phyloP scores from a whole-genome alignment of 2,888 invertebrate species.

The Hypena proboscidalis region DNA sequence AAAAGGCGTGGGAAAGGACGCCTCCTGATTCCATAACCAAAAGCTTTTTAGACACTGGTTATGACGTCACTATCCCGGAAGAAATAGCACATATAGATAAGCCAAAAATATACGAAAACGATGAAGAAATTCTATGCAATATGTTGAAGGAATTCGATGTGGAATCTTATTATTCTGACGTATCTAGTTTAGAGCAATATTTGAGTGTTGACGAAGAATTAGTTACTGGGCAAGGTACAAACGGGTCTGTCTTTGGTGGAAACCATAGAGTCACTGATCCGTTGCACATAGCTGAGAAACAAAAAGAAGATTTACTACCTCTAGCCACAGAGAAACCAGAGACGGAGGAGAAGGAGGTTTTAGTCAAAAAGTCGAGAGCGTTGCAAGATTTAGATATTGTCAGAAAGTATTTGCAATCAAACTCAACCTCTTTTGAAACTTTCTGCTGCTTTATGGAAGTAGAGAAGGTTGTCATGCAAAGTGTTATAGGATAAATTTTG shows the following conservation, averaged over 20 bases:
- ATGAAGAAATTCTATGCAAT: conserved; percentile 49
- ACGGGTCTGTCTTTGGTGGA: conserved; percentile 57
- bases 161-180: conserved; percentile 50
- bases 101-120: conserved; percentile 44
- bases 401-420: conserved; percentile 47
- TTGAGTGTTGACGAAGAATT: conserved; percentile 59
- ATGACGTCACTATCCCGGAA: conserved; percentile 46
- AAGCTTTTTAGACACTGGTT: conserved; percentile 51
- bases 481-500: conserved; percentile 30
- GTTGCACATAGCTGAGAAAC: conserved; percentile 20
- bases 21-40: conserved; percentile 46
- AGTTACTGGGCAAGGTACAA: conserved; percentile 57
- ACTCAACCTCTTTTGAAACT: conserved; percentile 39
- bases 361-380: conserved; percentile 45
- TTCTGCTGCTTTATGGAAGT: conserved; percentile 51
- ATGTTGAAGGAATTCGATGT: conserved; percentile 54
- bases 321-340: conserved; percentile 50
- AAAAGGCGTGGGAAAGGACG: conserved; percentile 53
- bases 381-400: conserved; percentile 53
- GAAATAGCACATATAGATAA: conserved; percentile 17
- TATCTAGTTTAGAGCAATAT: conserved; percentile 50
- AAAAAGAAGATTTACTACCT: conserved; percentile 47
- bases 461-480: conserved; percentile 46
- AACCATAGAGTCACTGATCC: conserved; percentile 50
- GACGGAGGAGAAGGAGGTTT: conserved; percentile 39